phyloP scores from a whole-genome alignment of 2,888 invertebrate genomes.

The Eugnorisma glareosa region DNA sequence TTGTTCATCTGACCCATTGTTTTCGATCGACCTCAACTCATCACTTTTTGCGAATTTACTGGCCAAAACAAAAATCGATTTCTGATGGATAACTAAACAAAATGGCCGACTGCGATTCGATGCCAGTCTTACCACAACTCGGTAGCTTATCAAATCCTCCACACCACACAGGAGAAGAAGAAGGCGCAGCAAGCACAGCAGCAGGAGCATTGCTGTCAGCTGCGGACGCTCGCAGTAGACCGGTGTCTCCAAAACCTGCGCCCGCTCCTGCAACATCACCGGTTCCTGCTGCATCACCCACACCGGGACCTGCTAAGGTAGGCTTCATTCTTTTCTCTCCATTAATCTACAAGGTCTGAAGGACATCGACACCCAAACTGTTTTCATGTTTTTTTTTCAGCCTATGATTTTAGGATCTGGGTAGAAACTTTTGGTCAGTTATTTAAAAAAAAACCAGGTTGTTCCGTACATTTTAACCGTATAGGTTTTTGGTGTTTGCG shows the following conservation, averaged over 20 bases:
- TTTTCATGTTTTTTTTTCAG: neutral
- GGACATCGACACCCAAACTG: neutral
- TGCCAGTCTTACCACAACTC: neutral
- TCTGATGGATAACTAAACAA: neutral
- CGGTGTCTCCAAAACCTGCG: constrained; percentile 75
- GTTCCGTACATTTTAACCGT: neutral
- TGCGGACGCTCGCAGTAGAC: constrained; percentile 69
- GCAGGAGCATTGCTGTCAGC: constrained; percentile 65
- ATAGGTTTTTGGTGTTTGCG: neutral
- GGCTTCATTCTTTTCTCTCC: neutral
- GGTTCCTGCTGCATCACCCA: constrained; percentile 20
- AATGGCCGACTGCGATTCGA: neutral
- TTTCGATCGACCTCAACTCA: neutral
- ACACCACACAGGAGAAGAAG: constrained; percentile 29
- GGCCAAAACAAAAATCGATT: neutral
- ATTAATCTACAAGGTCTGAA: neutral
- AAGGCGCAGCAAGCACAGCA: constrained; percentile 50
- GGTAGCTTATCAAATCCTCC: neutral
- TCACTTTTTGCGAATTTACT: neutral
- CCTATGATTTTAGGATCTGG: neutral
- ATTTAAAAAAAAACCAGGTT: neutral
- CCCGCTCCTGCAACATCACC: constrained; percentile 64
- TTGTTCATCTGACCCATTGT: neutral
- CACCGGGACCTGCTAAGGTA: constrained; percentile 51
- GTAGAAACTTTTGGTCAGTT: neutral